Evolutionary conservation across 2,113 vertebrate species (phyloP), one percentile per base, ranked within the genome.

Genomic region (Antennarius striatus): DNA sequence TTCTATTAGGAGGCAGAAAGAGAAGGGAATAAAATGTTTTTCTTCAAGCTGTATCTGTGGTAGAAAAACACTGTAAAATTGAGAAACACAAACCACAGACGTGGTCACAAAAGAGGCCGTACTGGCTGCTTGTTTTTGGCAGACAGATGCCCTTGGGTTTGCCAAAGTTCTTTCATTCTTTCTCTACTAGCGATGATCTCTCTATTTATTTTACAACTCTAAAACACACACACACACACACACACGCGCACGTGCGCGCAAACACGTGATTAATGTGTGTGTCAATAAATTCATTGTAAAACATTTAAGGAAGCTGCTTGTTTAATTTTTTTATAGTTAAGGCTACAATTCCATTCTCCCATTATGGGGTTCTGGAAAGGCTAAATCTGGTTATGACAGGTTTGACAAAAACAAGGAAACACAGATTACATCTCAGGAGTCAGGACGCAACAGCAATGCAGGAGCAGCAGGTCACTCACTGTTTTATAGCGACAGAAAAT

Each of bases 1-100:
- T 80, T 98, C 98, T 99, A 79, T 0, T 10, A 79, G 63, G 52
- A 15, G 2, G 64, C 28, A 61, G 5, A 13, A 28, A 29, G 42
- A 59, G 12, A 10, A 29, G 30, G 65, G 2, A 63, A 60, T 52
- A 52, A 70, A 71, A 77, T 46, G 40, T 5, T 72, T 82, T 75
- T 85, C 55, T 68, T 79, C 14, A 32, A 77, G 59, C 55, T 71
- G 22, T 51, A 60, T 8, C 43, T 58, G 36, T 15, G 42, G 63
- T 60, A 66, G 36, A 60, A 79, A 73, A 76, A 54, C 66, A 73
- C 16, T 66, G 56, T 66, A 49, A 56, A 68, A 73, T 12, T 56
- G 51, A 55, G 71, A 70, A 77, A 68, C 39, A 56, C 5, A 77
- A 84, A 68, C 56, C 59, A 68, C 61, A 70, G 73, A 70, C 55